These are phyloP conservation scores for Dendrocincla fuliginosa DNA, from an alignment of 2,797 vertebrate genomes.

Conservation along the genomic window DNA sequence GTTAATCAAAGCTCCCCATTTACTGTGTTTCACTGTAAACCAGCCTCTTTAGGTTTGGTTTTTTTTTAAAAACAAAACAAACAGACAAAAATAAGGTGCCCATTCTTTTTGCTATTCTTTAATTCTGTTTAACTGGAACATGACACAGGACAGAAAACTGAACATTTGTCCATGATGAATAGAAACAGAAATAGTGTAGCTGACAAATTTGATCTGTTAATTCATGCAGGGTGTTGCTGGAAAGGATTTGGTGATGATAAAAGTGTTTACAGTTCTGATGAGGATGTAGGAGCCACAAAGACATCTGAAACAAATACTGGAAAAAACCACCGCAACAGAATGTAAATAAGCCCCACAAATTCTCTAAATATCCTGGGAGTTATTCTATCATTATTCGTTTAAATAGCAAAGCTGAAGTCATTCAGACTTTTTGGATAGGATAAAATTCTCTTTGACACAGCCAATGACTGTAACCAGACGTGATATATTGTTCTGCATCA, in stretches of 20 bases:
- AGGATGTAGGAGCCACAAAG: neutral
- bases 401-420: neutral
- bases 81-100: neutral
- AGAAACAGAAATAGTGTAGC: neutral
- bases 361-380: neutral
- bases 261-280: neutral
- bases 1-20: neutral
- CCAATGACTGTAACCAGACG: neutral
- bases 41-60: neutral
- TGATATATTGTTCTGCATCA: neutral
- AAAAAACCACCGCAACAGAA: neutral
- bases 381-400: neutral
- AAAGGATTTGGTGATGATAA: neutral
- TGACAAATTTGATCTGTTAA: neutral
- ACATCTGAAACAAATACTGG: neutral
- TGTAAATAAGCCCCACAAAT: neutral
- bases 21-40: neutral
- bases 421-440: neutral
- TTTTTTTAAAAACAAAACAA: too few species aligned
- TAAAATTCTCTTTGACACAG: neutral
- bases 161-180: neutral
- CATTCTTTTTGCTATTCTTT: neutral
- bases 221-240: neutral
- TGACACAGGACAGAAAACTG: neutral
- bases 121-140: neutral